These are phyloP conservation scores for Bubo blakistoni DNA, from an alignment of 2,113 vertebrate species.

Conservation along the genomic window DNA sequence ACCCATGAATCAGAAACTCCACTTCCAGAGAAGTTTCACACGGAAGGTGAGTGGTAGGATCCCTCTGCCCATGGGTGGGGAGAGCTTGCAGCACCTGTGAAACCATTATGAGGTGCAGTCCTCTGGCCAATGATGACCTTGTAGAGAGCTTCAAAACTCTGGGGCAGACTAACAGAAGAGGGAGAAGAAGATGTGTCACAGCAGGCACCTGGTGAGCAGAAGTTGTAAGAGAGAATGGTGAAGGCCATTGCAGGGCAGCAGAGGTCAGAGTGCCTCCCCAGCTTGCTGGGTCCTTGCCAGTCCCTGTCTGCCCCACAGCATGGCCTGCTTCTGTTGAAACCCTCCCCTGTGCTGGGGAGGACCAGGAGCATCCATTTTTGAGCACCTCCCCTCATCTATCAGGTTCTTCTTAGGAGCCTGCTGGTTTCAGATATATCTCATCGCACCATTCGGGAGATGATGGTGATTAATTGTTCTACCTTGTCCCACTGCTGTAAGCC, in stretches of 20 bases:
- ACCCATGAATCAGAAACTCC: background rate
- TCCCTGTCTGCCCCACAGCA: background rate
- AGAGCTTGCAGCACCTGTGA: background rate
- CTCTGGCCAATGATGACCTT: background rate
- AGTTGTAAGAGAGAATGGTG: background rate
- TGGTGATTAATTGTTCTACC: background rate
- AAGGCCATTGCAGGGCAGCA: fast-evolving
- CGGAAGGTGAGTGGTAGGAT: background rate
- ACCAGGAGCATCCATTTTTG: background rate
- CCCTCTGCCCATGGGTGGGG: background rate
- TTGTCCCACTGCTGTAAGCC: background rate
- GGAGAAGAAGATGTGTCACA: background rate
- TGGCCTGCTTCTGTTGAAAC: background rate
- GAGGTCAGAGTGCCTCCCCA: background rate
- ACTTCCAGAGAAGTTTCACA: background rate
- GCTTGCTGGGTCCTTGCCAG: background rate
- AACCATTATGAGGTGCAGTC: background rate
- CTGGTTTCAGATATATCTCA: background rate
- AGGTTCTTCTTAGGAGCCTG: fast-evolving
- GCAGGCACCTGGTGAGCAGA: background rate
- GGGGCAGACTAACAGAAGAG: background rate
- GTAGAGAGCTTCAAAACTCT: background rate
- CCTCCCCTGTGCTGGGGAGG: background rate
- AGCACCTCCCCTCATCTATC: fast-evolving
- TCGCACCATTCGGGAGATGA: background rate